Evolutionary conservation across 2,797 vertebrate genomes (phyloP), one percentile per base, ranked within the genome.

Genomic region (Huso huso): DNA sequence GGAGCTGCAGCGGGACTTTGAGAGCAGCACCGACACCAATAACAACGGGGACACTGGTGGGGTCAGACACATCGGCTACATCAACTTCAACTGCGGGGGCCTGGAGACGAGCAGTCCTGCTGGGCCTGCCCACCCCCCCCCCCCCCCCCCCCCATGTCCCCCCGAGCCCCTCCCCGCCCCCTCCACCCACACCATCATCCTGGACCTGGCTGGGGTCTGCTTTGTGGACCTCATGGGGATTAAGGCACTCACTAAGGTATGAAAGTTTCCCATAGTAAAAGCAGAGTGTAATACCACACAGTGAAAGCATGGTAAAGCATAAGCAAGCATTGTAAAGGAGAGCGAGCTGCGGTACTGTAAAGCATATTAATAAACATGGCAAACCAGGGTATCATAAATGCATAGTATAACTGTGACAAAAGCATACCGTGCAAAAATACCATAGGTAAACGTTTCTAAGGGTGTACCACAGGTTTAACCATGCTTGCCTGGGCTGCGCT

Each of bases 191-290:
- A 95, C 93, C 6, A 90, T 97, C 67, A 89, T 97, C 75, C 83
- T 96, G 1, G 93, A 97, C 81, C 79, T 95, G 86, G 92, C 92
- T 0, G 94, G 93, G 0, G 93, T 96, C 75, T 94, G 94, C 71
- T 96, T 97, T 49, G 88, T 95, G 15, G 93, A 96, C 70, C 78
- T 96, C 60, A 95, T 94, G 93, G 93, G 94, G 69, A 91, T 93
- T 66, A 96, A 95, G 78, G 86, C 90, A 1, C 73, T 96, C 71
- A 90, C 87, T 71, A 96, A 95, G 93, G 94, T 96, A 11, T 6
- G 23, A 37, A 37, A 3, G 23, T 37, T 37, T 37, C 23, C 23
- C 23, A 37, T 37, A 37, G 23, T 37, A 37, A 37, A 37, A 37
- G 23, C 23, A 37, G 23, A 37, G 23, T 37, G 23, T 37, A 37